These are phyloP conservation scores for Myrmophylax atrothorax DNA, from an alignment of 2,113 vertebrate genomes.

Conservation along the genomic window DNA sequence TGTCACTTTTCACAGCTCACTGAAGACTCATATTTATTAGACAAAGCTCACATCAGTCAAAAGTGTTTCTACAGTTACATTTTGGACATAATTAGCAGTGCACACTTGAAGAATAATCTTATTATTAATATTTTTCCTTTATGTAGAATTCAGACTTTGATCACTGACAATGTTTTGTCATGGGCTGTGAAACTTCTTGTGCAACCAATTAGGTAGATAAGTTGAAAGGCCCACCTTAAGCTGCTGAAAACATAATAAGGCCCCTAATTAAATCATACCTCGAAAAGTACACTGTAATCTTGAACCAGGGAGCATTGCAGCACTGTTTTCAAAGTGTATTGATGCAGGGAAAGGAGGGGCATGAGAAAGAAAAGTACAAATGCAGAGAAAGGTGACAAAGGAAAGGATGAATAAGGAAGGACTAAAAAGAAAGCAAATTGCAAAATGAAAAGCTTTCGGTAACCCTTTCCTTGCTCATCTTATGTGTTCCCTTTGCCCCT, in stretches of 20 bases:
- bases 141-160: constrained; percentile 85
- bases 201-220: constrained; percentile 88
- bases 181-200: constrained; percentile 84
- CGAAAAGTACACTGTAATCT: constrained; percentile 80
- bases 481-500: neutral
- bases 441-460: constrained; percentile 40
- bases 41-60: constrained; percentile 79
- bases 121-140: constrained; percentile 86
- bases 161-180: constrained; percentile 88
- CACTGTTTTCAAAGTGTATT: constrained; percentile 76
- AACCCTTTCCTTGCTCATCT: constrained; percentile 65
- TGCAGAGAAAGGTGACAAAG: constrained; percentile 59
- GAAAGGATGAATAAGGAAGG: constrained; percentile 69
- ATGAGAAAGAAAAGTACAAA: constrained; percentile 61
- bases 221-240: constrained; percentile 85
- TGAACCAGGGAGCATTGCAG: constrained; percentile 78
- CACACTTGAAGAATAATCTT: constrained; percentile 81
- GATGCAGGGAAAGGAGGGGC: constrained; percentile 71
- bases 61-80: constrained; percentile 78
- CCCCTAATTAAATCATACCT: constrained; percentile 87
- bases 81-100: constrained; percentile 81
- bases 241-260: constrained; percentile 86
- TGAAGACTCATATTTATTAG: constrained; percentile 75
- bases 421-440: constrained; percentile 48
- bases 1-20: constrained; percentile 71